A percentile compares a stretch with the other conserved stretches of the same genome.
Evolutionary conservation across 2,888 invertebrate species (phyloP).

Genomic region (Campaea margaritaria): DNA sequence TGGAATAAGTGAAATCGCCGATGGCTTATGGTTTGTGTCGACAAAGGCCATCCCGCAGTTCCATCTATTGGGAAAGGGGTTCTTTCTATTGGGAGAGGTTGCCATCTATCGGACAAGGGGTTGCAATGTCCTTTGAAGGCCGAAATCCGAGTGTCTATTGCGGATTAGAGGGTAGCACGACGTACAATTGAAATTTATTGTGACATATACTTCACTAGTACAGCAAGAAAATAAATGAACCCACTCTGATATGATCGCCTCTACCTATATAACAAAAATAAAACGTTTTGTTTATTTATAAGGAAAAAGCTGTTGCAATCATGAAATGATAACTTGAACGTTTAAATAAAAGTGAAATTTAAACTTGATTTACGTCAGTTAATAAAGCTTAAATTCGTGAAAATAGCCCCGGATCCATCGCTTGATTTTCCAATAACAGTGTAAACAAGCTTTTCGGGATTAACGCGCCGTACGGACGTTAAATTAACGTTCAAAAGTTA

Average conservation of each 20-base stretch:
- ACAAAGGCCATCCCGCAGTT: constrained; percentile 4
- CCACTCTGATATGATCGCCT: too few relatives aligned
- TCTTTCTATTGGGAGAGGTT: neutral
- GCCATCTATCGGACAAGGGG: constrained; percentile 7
- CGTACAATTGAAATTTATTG: constrained; percentile 16
- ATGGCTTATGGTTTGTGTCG: constrained; percentile 12
- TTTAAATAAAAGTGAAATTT: too few relatives aligned
- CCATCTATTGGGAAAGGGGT: neutral
- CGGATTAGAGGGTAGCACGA: constrained; percentile 8
- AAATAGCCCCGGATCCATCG: constrained; percentile 16
- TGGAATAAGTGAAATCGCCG: constrained; percentile 25
- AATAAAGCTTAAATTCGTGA: constrained; percentile 14
- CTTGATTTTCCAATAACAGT: constrained; percentile 26
- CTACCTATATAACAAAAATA: too few relatives aligned
- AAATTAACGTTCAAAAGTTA: constrained; percentile 24
- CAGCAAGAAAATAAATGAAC: too few relatives aligned
- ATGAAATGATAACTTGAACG: neutral
- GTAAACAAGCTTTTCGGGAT: constrained; percentile 23
- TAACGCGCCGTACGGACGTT: constrained; percentile 23
- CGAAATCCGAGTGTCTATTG: constrained; percentile 2
- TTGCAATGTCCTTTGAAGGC: constrained; percentile 11
- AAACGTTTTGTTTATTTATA: too few relatives aligned
- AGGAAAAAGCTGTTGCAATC: too few relatives aligned
- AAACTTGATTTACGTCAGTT: too few relatives aligned
- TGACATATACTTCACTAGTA: neutral